phyloP scores from a whole-genome alignment of 2,113 vertebrate species.

The Ifrita kowaldi region DNA sequence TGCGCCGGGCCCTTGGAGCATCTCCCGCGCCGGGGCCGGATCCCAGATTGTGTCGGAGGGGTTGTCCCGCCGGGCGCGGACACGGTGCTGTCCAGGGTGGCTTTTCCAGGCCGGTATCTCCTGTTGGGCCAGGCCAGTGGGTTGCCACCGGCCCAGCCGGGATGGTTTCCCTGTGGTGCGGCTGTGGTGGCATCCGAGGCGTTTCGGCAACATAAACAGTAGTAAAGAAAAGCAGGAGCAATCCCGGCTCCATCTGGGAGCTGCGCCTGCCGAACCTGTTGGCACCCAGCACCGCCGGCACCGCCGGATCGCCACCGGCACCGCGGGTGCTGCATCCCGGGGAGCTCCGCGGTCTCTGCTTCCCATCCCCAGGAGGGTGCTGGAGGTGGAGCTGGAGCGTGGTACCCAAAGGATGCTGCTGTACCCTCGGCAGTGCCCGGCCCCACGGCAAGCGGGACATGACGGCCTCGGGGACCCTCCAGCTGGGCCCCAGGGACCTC shows the following conservation, averaged over 20 bases:
- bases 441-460: accelerated
- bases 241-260: neutral
- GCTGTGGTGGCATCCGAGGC: neutral
- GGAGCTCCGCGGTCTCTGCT: neutral
- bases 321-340: accelerated
- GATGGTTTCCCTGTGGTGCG: neutral
- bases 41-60: accelerated
- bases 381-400: accelerated
- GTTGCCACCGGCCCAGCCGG: accelerated
- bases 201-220: neutral
- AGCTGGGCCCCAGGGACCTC: accelerated
- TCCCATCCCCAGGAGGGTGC: neutral
- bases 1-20: neutral
- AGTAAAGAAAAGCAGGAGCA: neutral
- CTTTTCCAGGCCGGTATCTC: accelerated
- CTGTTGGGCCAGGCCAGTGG: accelerated
- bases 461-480: neutral
- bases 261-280: neutral
- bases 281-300: accelerated
- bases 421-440: accelerated
- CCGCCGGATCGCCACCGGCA: accelerated
- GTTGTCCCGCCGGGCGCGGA: accelerated
- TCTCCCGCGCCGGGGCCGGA: neutral
- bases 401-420: neutral
- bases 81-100: accelerated